phyloP scores from a whole-genome alignment of 2,888 invertebrate genomes.

The Drosophila peninsularis region DNA sequence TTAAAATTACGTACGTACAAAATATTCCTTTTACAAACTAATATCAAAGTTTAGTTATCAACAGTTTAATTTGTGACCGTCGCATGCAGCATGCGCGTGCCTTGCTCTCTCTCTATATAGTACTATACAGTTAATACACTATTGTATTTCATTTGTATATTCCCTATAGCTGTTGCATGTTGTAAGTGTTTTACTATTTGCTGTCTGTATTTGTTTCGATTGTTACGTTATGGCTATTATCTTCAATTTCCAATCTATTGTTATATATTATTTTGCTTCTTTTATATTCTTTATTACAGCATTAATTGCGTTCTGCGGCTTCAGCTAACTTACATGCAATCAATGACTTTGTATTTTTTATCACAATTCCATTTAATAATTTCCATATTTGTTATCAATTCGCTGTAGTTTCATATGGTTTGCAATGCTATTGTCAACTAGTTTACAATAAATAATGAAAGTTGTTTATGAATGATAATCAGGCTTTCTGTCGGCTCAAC shows the following conservation, averaged over 20 bases:
- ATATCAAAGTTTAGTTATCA: constrained; percentile 83
- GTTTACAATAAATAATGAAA: constrained; percentile 60
- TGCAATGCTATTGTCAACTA: constrained; percentile 63
- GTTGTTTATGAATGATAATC: constrained; percentile 57
- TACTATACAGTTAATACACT: constrained; percentile 51
- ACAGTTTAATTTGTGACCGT: constrained; percentile 81
- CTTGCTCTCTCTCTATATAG: constrained; percentile 58
- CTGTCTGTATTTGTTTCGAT: constrained; percentile 28
- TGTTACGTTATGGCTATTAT: constrained; percentile 56
- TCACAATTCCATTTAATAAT: constrained; percentile 73
- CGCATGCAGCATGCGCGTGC: constrained; percentile 71
- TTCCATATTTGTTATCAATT: constrained; percentile 54
- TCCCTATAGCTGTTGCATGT: constrained; percentile 41
- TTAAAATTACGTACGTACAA: constrained; percentile 73
- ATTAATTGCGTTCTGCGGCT: constrained; percentile 29
- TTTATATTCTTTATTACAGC: constrained; percentile 5
- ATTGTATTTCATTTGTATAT: constrained; percentile 36
- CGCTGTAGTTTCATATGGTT: constrained; percentile 32
- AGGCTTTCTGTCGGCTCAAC: constrained; percentile 61
- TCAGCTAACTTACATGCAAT: constrained; percentile 64
- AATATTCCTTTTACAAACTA: constrained; percentile 79
- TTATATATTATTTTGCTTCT: constrained; percentile 13
- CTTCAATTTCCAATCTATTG: constrained; percentile 38
- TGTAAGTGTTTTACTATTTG: constrained; percentile 26
- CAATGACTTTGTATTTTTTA: constrained; percentile 74